phyloP scores from a whole-genome alignment of 2,888 invertebrate species.

The Caenorhabditis doughertyi region DNA sequence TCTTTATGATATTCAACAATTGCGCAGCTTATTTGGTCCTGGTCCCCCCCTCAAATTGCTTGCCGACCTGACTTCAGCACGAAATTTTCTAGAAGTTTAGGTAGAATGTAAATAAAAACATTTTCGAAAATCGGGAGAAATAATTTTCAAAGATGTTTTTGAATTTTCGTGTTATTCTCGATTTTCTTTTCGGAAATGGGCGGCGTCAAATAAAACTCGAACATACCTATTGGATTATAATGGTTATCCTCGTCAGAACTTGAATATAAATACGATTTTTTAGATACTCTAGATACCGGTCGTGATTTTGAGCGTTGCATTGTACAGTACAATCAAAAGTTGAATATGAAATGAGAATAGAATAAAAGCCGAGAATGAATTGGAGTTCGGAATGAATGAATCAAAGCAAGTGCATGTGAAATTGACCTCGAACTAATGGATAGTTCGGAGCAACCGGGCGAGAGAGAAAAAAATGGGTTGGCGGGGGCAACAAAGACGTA shows the following conservation, averaged over 20 bases:
- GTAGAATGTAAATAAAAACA: conserved; percentile 47
- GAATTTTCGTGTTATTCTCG: conserved; percentile 23
- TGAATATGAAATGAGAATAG: background rate
- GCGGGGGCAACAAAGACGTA: conserved; percentile 52
- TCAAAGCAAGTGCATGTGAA: conserved; percentile 54
- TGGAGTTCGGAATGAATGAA: conserved; percentile 15
- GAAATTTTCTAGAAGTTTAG: conserved; percentile 36
- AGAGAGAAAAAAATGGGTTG: conserved; percentile 49
- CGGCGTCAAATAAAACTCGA: background rate
- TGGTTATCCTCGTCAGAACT: conserved; percentile 63
- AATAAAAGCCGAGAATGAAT: background rate
- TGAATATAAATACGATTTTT: conserved; percentile 58
- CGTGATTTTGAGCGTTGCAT: conserved; percentile 61
- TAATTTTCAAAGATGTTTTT: conserved; percentile 36
- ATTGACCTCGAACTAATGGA: conserved; percentile 56
- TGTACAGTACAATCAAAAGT: background rate
- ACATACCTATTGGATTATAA: conserved; percentile 61
- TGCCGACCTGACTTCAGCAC: conserved; percentile 34
- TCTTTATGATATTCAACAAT: conserved; percentile 63
- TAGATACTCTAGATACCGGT: conserved; percentile 57
- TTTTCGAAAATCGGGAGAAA: background rate
- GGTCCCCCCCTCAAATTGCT: conserved; percentile 39
- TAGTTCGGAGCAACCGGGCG: conserved; percentile 55
- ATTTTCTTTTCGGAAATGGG: conserved; percentile 7
- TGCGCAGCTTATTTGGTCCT: conserved; percentile 51